Evolutionary conservation across 2,797 vertebrate species (phyloP), one percentile per base, ranked within the genome.

Genomic region (Scolopax bukidnonensis): DNA sequence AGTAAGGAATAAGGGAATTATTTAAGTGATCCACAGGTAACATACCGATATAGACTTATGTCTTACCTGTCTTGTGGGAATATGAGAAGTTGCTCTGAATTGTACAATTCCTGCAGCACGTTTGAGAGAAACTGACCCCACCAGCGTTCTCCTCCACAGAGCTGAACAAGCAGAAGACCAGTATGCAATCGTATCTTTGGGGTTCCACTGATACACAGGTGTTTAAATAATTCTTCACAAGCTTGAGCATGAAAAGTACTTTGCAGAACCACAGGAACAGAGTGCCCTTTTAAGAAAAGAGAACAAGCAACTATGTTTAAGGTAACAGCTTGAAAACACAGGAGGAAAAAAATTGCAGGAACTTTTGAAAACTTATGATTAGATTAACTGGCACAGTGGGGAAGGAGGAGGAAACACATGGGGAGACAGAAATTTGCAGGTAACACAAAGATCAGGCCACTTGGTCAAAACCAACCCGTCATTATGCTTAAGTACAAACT

Each of bases 101-200:
- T 99, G 98, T 99, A 99, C 41, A 99, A 98, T 96, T 99, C 99
- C 97, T 99, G 99, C 92, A 99, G 98, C 11, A 99, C 99, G 0
- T 99, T 99, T 68, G 99, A 99, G 64, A 99, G 99, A 97, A 99
- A 99, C 90, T 99, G 99, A 47, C 99, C 99, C 99, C 99, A 99
- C 99, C 99, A 99, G 81, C 98, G 98, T 97, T 99, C 99, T 6
- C 98, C 99, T 76, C 99, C 99, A 94, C 99, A 99, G 2, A 99
- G 98, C 90, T 99, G 99, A 94, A 99, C 99, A 89, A 99, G 98
- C 48, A 99, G 98, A 92, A 99, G 98, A 18, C 99, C 99, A 4
- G 99, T 99, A 16, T 99, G 99, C 82, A 99, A 96, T 2, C 99
- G 98, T 95, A 99, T 99, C 97, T 99, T 99, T 25, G 99, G 99